Base-by-base conservation (phyloP, 2,113 vertebrate species). In the Zapornia atra region DNA sequence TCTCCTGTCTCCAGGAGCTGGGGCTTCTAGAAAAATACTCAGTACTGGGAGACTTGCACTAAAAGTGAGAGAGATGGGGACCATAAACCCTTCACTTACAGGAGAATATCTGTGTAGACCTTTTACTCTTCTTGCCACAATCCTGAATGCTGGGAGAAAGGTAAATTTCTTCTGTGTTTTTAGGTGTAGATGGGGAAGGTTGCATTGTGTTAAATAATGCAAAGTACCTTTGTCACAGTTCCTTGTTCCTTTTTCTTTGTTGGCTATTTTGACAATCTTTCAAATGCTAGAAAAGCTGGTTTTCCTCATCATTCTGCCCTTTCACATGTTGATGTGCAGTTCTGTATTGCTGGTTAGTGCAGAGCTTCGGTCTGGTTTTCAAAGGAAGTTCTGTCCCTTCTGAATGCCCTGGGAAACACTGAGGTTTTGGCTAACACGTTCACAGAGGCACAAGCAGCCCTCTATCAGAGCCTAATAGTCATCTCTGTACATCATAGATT, bases 291-390 rank as follows among this genome's bases (percentile, higher is more conserved):
- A 80, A 87, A 82, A 66, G 36, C 21, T 92, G 20, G 7, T 65
- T 77, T 70, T 31, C 54, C 33, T 7, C 7, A 11, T 51, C 6
- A 1, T 75, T 69, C 73, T 87, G 31, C 69, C 51, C 36, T 84
- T 75, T 65, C 36, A n/a, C 1, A 0, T 50, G 12, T 68, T 76
- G 33, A 34, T 2, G 6, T 61, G n/a, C n/a, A 36, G 20, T 48
- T 24, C n/a, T 21, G 11, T 12, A 11, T 50, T 10, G 26, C 53
- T 48, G 40, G 9, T 69, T 46, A 19, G 33, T 20, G 33, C 54
- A 72, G 40, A 56, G 28, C 53, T 83, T 46, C 81, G 36, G 17
- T 83, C 16, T 40, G 29, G 25, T 63, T 77, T 90, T 65, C 28
- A 38, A 11, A 46, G 59, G 40, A 44, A 85, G 15, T 64, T 85